phyloP scores from a whole-genome alignment of 2,888 invertebrate genomes.

The Drosophila dives region DNA sequence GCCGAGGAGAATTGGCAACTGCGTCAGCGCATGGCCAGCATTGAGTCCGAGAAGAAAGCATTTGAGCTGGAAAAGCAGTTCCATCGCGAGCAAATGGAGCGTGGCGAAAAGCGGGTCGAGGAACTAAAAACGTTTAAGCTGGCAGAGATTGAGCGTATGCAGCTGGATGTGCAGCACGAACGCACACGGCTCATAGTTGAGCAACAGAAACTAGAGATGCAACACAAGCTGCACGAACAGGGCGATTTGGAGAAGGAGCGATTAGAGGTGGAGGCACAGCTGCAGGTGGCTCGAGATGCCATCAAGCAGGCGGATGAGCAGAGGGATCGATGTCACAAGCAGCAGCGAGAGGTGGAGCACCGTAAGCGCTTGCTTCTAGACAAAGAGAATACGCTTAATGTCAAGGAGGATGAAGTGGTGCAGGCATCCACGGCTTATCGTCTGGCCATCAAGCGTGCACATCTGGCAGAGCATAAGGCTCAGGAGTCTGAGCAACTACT shows the following conservation, averaged over 20 bases:
- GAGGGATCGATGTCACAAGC: constrained; percentile 81
- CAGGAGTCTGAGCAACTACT: constrained; percentile 78
- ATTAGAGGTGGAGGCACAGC: constrained; percentile 82
- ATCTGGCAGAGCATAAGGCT: constrained; percentile 72
- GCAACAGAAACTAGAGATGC: constrained; percentile 80
- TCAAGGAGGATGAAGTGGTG: constrained; percentile 82
- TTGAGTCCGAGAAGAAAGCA: constrained; percentile 82
- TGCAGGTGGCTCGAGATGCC: constrained; percentile 84
- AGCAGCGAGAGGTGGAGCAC: constrained; percentile 82
- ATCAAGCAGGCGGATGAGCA: constrained; percentile 83
- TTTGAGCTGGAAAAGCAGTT: constrained; percentile 83
- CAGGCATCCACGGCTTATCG: constrained; percentile 76
- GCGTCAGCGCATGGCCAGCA: constrained; percentile 81
- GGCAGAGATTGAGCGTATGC: constrained; percentile 76
- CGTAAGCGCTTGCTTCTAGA: constrained; percentile 82
- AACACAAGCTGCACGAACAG: constrained; percentile 71
- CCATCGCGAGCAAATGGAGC: constrained; percentile 81
- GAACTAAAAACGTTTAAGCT: constrained; percentile 82
- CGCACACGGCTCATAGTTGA: constrained; percentile 76
- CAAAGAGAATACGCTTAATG: constrained; percentile 77
- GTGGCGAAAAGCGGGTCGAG: constrained; percentile 83
- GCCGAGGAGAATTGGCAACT: constrained; percentile 84
- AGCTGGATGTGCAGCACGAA: constrained; percentile 82
- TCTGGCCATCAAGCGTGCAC: constrained; percentile 77
- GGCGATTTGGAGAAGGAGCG: constrained; percentile 73